Conservation (phyloP, 2,113 vertebrate species). For the Regulus satrapa region DNA sequence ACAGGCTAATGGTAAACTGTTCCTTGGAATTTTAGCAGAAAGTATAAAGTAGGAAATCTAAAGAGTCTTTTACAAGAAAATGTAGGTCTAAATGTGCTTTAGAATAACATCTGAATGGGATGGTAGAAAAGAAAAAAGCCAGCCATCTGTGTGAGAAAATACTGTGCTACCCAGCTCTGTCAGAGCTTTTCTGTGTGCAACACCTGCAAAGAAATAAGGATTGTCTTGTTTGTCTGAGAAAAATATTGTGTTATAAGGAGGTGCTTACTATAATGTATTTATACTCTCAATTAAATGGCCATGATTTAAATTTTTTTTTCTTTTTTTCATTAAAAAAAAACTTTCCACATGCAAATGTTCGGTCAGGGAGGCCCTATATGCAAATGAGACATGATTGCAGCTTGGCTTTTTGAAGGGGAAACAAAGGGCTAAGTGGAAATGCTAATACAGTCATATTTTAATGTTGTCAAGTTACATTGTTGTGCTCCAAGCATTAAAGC, state of each 20-base stretch:
- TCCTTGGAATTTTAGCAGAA: not conserved
- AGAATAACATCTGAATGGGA: not conserved
- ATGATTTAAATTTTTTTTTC: not conserved
- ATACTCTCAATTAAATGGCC: not conserved
- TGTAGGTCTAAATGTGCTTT: not conserved
- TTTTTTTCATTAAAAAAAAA: not conserved
- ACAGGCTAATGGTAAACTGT: not conserved
- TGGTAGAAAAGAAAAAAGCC: not conserved
- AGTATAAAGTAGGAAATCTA: not conserved
- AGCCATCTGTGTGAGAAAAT: not conserved
- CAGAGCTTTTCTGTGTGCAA: not conserved
- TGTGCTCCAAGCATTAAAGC: constrained; percentile 6
- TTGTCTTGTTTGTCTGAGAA: not conserved
- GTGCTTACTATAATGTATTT: not conserved
- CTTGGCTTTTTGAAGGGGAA: constrained; percentile 4
- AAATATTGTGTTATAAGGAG: not conserved
- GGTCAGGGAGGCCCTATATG: not conserved
- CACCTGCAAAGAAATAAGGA: not conserved
- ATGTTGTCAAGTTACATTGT: constrained; percentile 13
- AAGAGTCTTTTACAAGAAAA: not conserved
- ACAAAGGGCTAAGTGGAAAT: constrained; percentile 12
- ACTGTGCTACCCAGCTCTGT: not conserved
- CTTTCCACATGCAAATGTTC: not conserved
- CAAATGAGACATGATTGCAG: not conserved
- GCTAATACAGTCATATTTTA: constrained; percentile 22